Evolutionary conservation across 1,140 invertebrate species (phyloP).

Genomic region (Psix sp.): DNA sequence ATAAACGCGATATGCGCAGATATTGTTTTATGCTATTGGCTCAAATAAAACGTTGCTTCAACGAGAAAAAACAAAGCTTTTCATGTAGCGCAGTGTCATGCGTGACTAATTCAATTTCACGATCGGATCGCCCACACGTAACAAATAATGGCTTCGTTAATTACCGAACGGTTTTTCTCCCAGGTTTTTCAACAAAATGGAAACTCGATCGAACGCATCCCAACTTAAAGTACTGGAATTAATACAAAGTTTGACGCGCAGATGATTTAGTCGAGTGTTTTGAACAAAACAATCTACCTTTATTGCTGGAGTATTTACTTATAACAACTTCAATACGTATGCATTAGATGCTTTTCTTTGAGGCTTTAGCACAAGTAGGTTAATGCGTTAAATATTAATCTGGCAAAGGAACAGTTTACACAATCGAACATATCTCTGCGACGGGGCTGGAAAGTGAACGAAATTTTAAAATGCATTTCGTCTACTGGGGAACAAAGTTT

Average conservation of each 20-base stretch:
- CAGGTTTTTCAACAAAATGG: not conserved
- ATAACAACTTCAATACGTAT: not conserved
- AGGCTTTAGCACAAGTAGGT: constrained; percentile 18
- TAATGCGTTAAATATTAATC: constrained; percentile 29
- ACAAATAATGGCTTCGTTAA: constrained; percentile 17
- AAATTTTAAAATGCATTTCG: too few species aligned
- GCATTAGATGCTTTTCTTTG: not conserved
- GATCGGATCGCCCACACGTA: constrained; percentile 20
- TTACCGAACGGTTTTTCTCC: constrained; percentile 12
- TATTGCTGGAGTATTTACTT: not conserved
- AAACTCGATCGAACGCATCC: constrained; percentile 2
- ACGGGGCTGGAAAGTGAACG: too few species aligned
- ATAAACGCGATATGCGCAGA: too few species aligned
- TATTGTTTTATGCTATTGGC: too few species aligned
- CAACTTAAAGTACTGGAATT: too few species aligned
- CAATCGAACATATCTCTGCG: too few species aligned
- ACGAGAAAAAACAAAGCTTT: not conserved
- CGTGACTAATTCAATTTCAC: constrained; percentile 25
- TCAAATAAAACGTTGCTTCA: not conserved
- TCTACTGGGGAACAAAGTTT: too few species aligned
- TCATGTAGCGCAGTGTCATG: constrained; percentile 1
- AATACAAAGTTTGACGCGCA: too few species aligned
- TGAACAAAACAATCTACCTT: not conserved
- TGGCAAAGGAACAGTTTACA: not conserved
- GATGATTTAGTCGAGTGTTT: too few species aligned